phyloP scores from a whole-genome alignment of 1,140 invertebrate species.

The Caenorhabditis briggsae region DNA sequence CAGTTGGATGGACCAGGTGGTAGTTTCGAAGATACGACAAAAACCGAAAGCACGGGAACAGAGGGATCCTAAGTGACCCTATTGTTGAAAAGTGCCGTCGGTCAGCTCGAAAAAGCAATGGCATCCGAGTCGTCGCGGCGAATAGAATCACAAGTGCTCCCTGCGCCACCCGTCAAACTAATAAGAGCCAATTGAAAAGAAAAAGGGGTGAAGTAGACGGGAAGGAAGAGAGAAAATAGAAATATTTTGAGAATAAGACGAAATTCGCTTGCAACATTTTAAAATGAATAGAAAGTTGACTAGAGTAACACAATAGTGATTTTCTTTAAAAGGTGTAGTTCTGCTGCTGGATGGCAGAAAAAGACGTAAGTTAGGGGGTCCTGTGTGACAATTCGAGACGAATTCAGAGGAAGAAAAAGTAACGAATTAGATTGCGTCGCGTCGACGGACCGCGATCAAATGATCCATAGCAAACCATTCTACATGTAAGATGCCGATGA shows the following conservation, averaged over 20 bases:
- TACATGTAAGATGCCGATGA: constrained; percentile 28
- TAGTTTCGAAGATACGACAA: constrained; percentile 15
- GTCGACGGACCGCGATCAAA: constrained; percentile 31
- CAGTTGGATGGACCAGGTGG: not conserved
- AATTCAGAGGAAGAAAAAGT: not conserved
- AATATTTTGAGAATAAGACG: constrained; percentile 17
- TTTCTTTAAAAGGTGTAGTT: not conserved
- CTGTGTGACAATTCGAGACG: not conserved
- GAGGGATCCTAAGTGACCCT: constrained; percentile 43
- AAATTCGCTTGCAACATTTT: constrained; percentile 14
- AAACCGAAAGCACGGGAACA: not conserved
- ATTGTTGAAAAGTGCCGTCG: constrained; percentile 55
- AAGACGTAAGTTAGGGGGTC: not conserved
- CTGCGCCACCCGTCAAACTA: constrained; percentile 29
- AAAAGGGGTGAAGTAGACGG: not conserved
- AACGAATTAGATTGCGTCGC: not conserved
- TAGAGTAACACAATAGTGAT: constrained; percentile 1
- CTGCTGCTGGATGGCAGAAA: constrained; percentile 4
- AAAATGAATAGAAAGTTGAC: not conserved
- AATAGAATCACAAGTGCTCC: constrained; percentile 54
- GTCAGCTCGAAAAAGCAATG: constrained; percentile 52
- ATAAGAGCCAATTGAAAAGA: constrained; percentile 53
- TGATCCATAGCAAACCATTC: constrained; percentile 15
- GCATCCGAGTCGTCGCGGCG: constrained; percentile 18
- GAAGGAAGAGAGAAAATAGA: not conserved